These are phyloP conservation scores for Neomorphus geoffroyi DNA, from an alignment of 2,797 vertebrate genomes.

Conservation along the genomic window DNA sequence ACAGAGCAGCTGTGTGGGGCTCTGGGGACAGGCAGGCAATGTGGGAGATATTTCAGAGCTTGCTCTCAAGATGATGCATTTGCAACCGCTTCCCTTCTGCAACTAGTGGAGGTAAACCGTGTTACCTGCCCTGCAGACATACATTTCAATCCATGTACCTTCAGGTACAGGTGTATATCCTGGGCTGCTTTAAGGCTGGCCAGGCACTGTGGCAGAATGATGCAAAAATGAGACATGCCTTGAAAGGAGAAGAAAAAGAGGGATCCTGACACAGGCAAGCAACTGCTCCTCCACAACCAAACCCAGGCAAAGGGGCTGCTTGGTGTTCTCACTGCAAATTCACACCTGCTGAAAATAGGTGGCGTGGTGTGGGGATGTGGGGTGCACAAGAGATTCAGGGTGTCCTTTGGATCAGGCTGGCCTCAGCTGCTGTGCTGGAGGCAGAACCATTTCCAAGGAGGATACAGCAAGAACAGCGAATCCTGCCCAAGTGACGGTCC, in stretches of 20 bases:
- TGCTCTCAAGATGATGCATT: neutral
- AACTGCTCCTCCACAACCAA: neutral
- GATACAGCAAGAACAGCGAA: constrained; percentile 32
- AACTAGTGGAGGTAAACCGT: neutral
- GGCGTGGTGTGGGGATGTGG: neutral
- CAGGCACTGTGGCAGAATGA: neutral
- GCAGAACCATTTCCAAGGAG: constrained; percentile 28
- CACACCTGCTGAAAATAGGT: neutral
- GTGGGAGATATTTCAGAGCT: constrained; percentile 46
- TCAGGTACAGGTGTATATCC: neutral
- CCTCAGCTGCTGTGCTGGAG: neutral
- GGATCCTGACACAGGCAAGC: neutral
- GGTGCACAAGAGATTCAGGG: neutral
- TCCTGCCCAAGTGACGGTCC: constrained; percentile 45
- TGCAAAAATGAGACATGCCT: neutral
- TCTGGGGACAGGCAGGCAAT: constrained; percentile 14
- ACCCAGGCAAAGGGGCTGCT: neutral
- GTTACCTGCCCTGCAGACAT: neutral
- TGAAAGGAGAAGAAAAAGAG: neutral
- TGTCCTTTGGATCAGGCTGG: constrained; percentile 23
- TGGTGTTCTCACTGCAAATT: neutral
- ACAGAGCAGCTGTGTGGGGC: constrained; percentile 45
- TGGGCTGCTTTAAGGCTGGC: neutral
- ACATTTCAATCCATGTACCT: neutral
- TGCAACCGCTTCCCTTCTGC: neutral